Evolutionary conservation across 37 sponge, comb jelly and placozoan genomes (phyloP).

Genomic region (Cladorhizidae sp.): DNA sequence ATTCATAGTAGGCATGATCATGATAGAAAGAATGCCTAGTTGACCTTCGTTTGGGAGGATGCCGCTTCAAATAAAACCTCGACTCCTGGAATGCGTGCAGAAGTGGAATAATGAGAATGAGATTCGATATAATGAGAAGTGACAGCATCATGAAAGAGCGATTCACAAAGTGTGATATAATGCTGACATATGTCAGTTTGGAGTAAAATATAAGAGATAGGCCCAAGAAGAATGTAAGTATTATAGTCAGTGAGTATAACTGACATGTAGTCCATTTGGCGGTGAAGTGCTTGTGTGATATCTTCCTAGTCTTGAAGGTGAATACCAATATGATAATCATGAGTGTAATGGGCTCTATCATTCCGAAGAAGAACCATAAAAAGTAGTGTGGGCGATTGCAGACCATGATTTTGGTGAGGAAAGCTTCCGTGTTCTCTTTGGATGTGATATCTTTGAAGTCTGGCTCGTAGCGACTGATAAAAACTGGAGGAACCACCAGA

Average conservation of each 20-base stretch:
- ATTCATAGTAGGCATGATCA: too few relatives aligned
- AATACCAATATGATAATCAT: background rate
- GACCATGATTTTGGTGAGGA: too few relatives aligned
- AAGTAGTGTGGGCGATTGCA: too few relatives aligned
- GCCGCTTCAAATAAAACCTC: too few relatives aligned
- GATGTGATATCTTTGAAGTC: too few relatives aligned
- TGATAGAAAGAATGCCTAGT: too few relatives aligned
- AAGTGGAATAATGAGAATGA: background rate
- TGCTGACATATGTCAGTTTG: background rate
- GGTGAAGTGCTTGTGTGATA: background rate
- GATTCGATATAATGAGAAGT: background rate
- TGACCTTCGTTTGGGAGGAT: too few relatives aligned
- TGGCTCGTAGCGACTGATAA: too few relatives aligned
- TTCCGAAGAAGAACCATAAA: too few relatives aligned
- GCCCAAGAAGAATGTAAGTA: background rate
- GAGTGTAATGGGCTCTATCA: too few relatives aligned
- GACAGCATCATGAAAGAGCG: background rate
- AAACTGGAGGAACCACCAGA: too few relatives aligned
- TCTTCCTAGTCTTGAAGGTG: background rate
- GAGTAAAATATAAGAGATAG: background rate
- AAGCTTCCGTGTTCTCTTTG: too few relatives aligned
- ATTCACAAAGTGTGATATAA: background rate
- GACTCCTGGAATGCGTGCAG: background rate
- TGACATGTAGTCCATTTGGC: background rate
- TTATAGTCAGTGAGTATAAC: background rate